A percentile compares a stretch with the other conserved stretches of the same genome.
Conservation (phyloP, 2,113 vertebrate genomes). For the Tilapia sparmanii region DNA sequence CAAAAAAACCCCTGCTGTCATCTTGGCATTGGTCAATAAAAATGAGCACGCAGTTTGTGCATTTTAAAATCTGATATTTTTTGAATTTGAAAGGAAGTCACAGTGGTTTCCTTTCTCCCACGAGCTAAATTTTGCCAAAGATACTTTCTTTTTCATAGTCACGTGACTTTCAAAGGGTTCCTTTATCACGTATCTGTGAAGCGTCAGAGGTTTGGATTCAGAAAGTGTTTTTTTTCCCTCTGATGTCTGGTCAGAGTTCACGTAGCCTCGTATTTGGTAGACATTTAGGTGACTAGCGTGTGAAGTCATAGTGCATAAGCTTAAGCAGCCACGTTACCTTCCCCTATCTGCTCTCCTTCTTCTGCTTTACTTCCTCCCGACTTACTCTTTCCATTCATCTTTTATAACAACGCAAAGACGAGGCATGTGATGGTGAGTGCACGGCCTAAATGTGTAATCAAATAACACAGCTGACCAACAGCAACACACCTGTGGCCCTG, state of each 20-base stretch:
- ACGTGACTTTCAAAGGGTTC: neutral
- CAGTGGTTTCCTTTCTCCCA: neutral
- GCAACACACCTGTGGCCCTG: slow-evolving; percentile 50
- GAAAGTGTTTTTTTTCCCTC: neutral
- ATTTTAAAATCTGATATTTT: neutral
- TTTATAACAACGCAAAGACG: neutral
- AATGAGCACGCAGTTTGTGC: neutral
- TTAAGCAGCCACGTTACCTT: neutral
- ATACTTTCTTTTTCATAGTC: neutral
- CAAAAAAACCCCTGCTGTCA: rapidly evolving
- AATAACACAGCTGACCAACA: slow-evolving; percentile 24
- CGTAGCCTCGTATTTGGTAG: neutral
- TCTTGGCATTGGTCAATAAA: neutral
- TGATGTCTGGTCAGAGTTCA: neutral
- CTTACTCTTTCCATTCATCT: neutral
- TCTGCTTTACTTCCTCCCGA: neutral
- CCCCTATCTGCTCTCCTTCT: neutral
- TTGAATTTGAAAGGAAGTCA: neutral
- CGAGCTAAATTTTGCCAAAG: neutral
- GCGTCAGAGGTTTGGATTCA: neutral
- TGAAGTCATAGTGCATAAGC: neutral
- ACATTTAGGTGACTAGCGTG: neutral
- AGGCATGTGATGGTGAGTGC: neutral
- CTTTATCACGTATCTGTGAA: neutral
- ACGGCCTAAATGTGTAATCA: slow-evolving; percentile 18